Percentiles rank a stretch among this genome's conserved stretches.
phyloP scores from a whole-genome alignment of 2,113 vertebrate species.

The Sardina pilchardus region DNA sequence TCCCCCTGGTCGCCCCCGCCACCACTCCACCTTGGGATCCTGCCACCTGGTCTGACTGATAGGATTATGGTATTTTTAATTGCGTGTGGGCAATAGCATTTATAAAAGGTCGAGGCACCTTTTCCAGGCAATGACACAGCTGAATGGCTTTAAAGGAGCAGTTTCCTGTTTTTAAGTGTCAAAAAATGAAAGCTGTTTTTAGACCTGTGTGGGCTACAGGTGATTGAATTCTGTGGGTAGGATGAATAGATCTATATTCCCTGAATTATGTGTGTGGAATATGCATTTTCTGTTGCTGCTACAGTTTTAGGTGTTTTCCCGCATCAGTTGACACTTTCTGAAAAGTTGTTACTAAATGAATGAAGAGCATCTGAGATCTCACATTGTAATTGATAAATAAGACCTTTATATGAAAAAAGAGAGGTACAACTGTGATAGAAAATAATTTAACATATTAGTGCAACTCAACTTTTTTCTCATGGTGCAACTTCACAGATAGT shows the following conservation, averaged over 20 bases:
- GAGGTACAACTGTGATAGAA: too few relatives aligned
- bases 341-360: too few relatives aligned
- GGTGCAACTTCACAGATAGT: neutral
- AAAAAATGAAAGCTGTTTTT: neutral
- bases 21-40: neutral
- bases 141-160: neutral
- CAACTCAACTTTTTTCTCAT: neutral
- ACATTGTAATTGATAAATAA: too few relatives aligned
- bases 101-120: neutral
- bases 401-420: too few relatives aligned
- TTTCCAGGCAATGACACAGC: neutral
- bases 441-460: neutral
- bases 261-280: too few relatives aligned
- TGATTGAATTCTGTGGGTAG: neutral
- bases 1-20: neutral
- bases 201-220: neutral
- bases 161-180: neutral
- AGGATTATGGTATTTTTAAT: constrained; percentile 13
- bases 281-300: neutral
- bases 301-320: too few relatives aligned
- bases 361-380: too few relatives aligned
- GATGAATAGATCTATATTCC: neutral
- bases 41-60: neutral
- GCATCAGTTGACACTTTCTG: too few relatives aligned
- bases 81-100: neutral